Evolutionary conservation across 2,113 vertebrate genomes (phyloP), one percentile per base, ranked within the genome.

Genomic region (Platycercus adscitus): DNA sequence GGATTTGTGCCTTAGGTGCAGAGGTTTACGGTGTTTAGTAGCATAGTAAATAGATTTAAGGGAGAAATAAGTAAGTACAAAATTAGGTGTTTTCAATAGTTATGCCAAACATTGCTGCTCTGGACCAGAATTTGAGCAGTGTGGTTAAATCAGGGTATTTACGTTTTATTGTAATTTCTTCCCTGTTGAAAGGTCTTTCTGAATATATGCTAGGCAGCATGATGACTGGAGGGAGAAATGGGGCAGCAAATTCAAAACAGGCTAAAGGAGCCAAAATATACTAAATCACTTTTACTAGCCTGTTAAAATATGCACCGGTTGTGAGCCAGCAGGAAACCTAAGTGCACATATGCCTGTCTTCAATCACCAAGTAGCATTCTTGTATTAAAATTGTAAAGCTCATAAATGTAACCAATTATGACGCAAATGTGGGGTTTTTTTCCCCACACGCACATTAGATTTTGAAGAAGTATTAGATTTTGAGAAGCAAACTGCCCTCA

Each of bases 141-240:
- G 25, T 24, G 28, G 25, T 81, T 92, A 89, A 93, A 85, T 78
- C 44, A 37, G 35, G 17, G 9, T 50, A 55, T 86, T 81, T 81
- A 83, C 39, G 58, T 41, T 70, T 68, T 39, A 68, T 5, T 44
- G 43, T 23, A 17, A 75, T 86, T 88, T 78, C 20, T 81, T 88
- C 55, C 50, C 43, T 63, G 31, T 39, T 88, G 50, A 89, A 90
- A 91, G 28, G 18, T 86, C 64, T 83, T 91, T 94, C 55, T 88
- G 63, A 83, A 16, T 53, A 52, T 70, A 66, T 75, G 43, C 46
- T 66, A 78, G 26, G 71, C 37, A 77, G 21, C 37, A 87, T 15
- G 89, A 47, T 29, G 50, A 93, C 35, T 28, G 7, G 7, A 55
- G 43, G n/a, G 23, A 89, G 63, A 85, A 91, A 91, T 29, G 11